These are phyloP conservation scores for Pseudomyrmex concolor DNA, from an alignment of 1,140 invertebrate species.

Conservation along the genomic window DNA sequence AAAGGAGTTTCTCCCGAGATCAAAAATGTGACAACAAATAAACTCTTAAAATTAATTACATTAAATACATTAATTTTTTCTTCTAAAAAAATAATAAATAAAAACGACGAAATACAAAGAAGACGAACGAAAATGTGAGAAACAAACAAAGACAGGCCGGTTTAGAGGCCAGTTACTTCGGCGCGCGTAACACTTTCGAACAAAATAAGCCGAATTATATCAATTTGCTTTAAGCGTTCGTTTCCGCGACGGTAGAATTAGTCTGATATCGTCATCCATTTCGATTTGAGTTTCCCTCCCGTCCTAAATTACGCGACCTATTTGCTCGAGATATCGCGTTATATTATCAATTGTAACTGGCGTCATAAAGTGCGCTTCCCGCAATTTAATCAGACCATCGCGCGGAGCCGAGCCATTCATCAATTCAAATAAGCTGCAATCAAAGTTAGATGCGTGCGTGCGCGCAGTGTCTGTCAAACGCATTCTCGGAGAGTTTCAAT, in stretches of 20 bases:
- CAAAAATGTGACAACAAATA: neutral
- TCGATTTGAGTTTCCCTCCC: slow-evolving; percentile 15
- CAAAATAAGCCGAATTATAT: neutral
- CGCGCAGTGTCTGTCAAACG: slow-evolving; percentile 9
- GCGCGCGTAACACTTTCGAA: too few relatives aligned
- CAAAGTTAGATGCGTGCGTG: slow-evolving; percentile 20
- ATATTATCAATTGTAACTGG: slow-evolving; percentile 46
- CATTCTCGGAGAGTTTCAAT: slow-evolving; percentile 1
- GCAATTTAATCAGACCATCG: slow-evolving; percentile 46
- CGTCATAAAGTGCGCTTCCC: slow-evolving; percentile 36
- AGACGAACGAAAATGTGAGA: too few relatives aligned
- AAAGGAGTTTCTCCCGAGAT: neutral
- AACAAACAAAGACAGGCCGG: too few relatives aligned
- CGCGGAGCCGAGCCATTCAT: slow-evolving; percentile 17
- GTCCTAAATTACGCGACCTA: slow-evolving; percentile 20
- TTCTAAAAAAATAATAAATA: too few relatives aligned
- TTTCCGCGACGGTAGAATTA: neutral
- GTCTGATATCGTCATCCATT: neutral
- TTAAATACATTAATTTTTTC: too few relatives aligned
- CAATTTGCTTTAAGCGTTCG: neutral
- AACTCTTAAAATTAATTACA: too few relatives aligned
- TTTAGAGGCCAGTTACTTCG: too few relatives aligned
- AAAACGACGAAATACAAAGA: too few relatives aligned
- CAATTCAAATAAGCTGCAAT: slow-evolving; percentile 51
- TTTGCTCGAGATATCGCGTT: slow-evolving; percentile 16